Evolutionary conservation across 2,888 invertebrate species (phyloP), one percentile per base, ranked within the genome.

Genomic region (Eucera pruinosa): DNA sequence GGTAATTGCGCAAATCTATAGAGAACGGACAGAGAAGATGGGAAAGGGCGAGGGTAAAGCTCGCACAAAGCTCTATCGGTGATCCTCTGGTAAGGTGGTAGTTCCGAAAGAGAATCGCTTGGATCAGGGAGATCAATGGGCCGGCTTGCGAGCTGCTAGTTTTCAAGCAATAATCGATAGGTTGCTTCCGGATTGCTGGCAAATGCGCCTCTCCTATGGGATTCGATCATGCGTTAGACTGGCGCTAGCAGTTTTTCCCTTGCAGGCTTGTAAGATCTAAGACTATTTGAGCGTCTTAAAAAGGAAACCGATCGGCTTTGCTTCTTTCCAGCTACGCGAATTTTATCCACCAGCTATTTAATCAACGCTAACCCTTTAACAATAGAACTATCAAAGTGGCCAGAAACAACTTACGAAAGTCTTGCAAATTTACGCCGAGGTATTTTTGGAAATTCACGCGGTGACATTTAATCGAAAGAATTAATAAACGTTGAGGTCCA

Each of bases 141-240:
- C 55, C 48, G 54, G 66, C 45, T 68, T 64, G 27, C 18, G 23
- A 65, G 47, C 57, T 36, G 18, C 48, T 62, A 69, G 36, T 50
- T 72, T 50, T 47, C 45, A 65, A 68, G 50, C 60, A 78, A 81
- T 78, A 78, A 73, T 81, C 73, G 54, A 81, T 62, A 69, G 27
- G 45, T 4, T 13, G 47, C 20, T 27, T 18, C 13, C 15, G 41
- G 27, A 52, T 36, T n/a, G 20, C 41, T 6, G 39, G 41, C 47
- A 30, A 33, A 47, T 52, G 41, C 58, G 2, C 23, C n/a, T 2
- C 0, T 45, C 33, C 18, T 11, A 11, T 11, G 33, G 25, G 23
- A 11, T 20, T 45, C 27, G 18, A 52, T 45, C 52, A 15, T 39
- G 68, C 33, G 33, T 23, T 5, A 39, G 36, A 41, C 33, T 39